Evolutionary conservation across 2,797 vertebrate species (phyloP), one percentile per base, ranked within the genome.

Genomic region (Sciurus carolinensis): DNA sequence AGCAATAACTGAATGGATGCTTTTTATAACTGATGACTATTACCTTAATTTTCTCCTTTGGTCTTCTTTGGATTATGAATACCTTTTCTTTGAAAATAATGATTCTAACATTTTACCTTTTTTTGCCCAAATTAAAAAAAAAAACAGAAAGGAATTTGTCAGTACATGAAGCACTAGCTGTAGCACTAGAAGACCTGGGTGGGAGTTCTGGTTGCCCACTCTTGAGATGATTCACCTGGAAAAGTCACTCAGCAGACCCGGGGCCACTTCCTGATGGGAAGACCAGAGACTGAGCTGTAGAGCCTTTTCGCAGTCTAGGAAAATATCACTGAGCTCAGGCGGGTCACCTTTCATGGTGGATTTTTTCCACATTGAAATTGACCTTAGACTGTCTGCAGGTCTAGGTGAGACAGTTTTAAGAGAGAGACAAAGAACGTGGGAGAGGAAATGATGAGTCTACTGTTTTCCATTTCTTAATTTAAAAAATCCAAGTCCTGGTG

Each of bases 301-400:
- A 0, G 76, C 47, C 47, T 87, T 28, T 50, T 4, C 80, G 57
- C 17, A 30, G 33, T 87, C 93, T 91, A 11, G 67, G 62, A 90
- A 86, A 96, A 87, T 85, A 64, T 52, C 67, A 42, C 12, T 64
- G 36, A 90, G 28, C 76, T 69, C 36, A 75, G 95, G 95, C 67
- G 90, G 94, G 90, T 92, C 90, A 85, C n/a, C 84, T 76, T 82
- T 85, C 24, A 47, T 28, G 30, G 73, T 42, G 72, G 75, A n/a
- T 89, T 88, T 84, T 90, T 95, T 92, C 76, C 67, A 59, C 50
- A 80, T 50, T 67, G 77, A 42, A 67, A 64, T 54, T 59, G 50
- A 66, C 67, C n/a, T 81, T 87, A 80, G 87, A 52, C 20, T 69
- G 2, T 44, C 33, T 91, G 54, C 36, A 96, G 66, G 69, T 71